Evolutionary conservation across 2,888 invertebrate genomes (phyloP), one percentile per base, ranked within the genome.

Genomic region (Apodemia zela): DNA sequence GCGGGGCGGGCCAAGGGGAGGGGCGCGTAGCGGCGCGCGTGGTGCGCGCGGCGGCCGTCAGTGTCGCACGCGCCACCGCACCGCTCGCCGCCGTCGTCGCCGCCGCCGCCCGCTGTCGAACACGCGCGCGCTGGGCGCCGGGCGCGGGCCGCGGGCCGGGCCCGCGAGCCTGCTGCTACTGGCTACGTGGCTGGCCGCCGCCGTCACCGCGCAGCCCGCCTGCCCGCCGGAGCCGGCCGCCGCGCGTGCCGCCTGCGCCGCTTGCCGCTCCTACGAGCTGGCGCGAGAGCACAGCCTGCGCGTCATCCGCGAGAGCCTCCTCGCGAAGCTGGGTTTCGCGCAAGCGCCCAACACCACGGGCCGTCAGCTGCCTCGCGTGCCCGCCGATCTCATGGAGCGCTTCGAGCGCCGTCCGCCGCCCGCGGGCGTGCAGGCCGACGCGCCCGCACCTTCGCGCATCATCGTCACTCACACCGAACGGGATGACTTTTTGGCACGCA

Each of bases 401-500:
- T 88, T 80, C 79, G 84, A 84, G 85, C 87, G 85, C 79, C 87
- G 85, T 75, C 92, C 90, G 82, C 92, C 93, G 78, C 84, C 93
- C 71, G 86, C 89, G 70, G 93, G 93, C 71, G 92, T 93, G 73
- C 94, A 94, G 75, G 93, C 93, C 66, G 95, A 95, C 77, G 94
- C 85, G 72, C 87, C 87, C 66, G 92, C 82, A 85, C 88, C 85
- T 72, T 86, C 81, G 80, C 92, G 81, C 80, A 87, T 81, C 82
- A 86, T 83, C 80, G 92, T 84, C 87, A 91, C 83, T 82, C 93
- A 81, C 87, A 93, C 80, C 87, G 94, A 82, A 92, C 93, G 81
- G 69, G 95, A 95, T 76, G 94, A 95, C 81, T 94, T 93, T 86
- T 93, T 94, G 76, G 93, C 94, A 72, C 93, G 93, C 76, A 94